Base-by-base conservation (phyloP, 2,113 vertebrate species). In the Gasterosteus aculeatus region DNA sequence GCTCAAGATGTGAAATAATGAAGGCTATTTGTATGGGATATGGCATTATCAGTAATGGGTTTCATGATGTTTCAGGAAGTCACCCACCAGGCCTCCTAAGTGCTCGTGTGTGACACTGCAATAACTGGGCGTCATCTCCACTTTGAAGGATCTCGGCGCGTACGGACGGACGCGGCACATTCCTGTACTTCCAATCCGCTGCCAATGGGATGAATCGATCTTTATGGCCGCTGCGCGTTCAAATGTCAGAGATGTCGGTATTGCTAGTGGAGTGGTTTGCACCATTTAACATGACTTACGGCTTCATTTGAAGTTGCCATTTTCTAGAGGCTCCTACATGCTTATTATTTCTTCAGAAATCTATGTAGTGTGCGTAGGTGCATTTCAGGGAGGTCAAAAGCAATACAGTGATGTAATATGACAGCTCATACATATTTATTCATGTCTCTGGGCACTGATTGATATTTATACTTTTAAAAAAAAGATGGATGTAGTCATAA, bases 1-100 rank as follows among this genome's bases (percentile, higher is more conserved):
- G 68, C 80, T 89, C 85, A 83, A 90, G 87, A 90, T 90, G 84
- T 81, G 72, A 78, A 77, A 76, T 87, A 76, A 84, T 63, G 64
- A 75, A 69, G 60, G 68, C 56, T 69, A 33, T 87, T 62, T 77
- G 65, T 86, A 54, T 62, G 54, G 81, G 72, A 80, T 22, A 71
- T 65, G 12, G 29, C 69, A 76, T 83, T 54, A 69, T 85, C 69
- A 61, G 61, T 75, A 80, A 85, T 75, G 63, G 41, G 85, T 80
- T 78, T 75, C 59, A 70, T 66, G 41, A 72, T 80, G 76, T 87
- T 67, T 72, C 72, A 65, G 68, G 56, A 88, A 83, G 62, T 83
- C 58, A 66, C 39, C 74, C 63, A 54, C 75, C 65, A 44, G 5
- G 35, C 73, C 16, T 47, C n/a, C 47, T 51, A 81, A 82, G 73